Evolutionary conservation across 2,797 vertebrate species (phyloP).

Genomic region (Liparis tanakae): DNA sequence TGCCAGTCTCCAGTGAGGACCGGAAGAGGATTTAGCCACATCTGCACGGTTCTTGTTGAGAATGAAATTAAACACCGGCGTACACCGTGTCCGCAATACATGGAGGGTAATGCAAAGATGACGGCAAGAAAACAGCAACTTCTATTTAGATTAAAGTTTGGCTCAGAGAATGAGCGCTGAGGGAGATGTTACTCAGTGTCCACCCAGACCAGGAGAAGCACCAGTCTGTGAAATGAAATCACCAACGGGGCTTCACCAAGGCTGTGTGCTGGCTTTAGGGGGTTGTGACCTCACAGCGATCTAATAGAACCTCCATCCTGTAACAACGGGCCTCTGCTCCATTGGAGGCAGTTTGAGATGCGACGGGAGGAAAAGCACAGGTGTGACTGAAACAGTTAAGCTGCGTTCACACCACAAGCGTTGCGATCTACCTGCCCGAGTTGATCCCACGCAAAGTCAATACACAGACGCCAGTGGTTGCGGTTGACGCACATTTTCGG

Average conservation of each 20-base stretch:
- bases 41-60: slow-evolving; percentile 42
- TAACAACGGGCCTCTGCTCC: background rate
- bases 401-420: too few relatives aligned
- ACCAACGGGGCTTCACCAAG: too few relatives aligned
- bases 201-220: background rate
- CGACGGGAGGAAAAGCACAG: background rate
- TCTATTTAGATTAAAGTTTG: background rate
- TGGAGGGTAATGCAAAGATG: slow-evolving; percentile 34
- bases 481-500: too few relatives aligned
- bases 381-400: too few relatives aligned
- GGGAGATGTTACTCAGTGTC: background rate
- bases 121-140: slow-evolving; percentile 1
- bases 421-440: too few relatives aligned
- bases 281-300: background rate
- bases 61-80: slow-evolving; percentile 43
- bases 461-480: too few relatives aligned
- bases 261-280: background rate
- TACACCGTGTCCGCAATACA: slow-evolving; percentile 5
- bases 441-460: too few relatives aligned
- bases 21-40: slow-evolving; percentile 52
- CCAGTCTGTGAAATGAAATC: background rate
- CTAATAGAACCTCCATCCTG: background rate
- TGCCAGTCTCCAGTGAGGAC: slow-evolving; percentile 42
- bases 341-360: background rate
- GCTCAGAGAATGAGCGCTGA: background rate